Base-by-base conservation (phyloP, 2,888 invertebrate genomes). In the Schizotus pectinicornis region DNA sequence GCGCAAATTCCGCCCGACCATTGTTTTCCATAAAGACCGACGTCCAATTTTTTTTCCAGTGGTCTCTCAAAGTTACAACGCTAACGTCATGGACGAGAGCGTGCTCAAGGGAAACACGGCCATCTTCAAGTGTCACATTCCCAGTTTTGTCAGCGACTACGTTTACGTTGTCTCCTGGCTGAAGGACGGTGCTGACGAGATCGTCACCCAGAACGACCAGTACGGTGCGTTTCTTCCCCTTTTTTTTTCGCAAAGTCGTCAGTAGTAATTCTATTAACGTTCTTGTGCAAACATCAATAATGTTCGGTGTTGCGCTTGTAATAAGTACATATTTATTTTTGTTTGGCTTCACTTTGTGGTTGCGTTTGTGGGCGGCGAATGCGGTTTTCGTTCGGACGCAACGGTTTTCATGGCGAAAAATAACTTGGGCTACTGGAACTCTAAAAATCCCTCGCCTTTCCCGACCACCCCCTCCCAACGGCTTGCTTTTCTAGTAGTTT, bases 61-160 rank as follows among this genome's bases (percentile, higher is more conserved):
- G 81, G 94, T 95, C 76, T 89, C 92, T 76, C 94, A 94, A 86
- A 86, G 87, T 69, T 95, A 94, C 83, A 89, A 88, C 77, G 90
- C 93, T 74, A 94, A 94, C 85, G 89, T 94, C 75, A 92, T 94
- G 92, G 94, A 94, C 80, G 94, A 94, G 82, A 92, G 94, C 81
- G 92, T 94, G 70, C 85, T 94, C 73, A 88, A 90, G 79, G 94
- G 94, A 74, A 95, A 95, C 82, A 90, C 93, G 72, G 94, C 92
- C 74, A 90, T 94, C 80, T 84, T 94, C 79, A 94, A 94, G 86
- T 95, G 94, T 84, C 92, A 93, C 82, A 93, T 95, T 80, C 94
- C 94, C 73, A 92, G 92, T 83, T 94, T 94, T 83, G 93, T 94
- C 69, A 91, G 92, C 75, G 94, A 95, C 83, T 94, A 91, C 81